Conservation (phyloP, 2,113 vertebrate genomes). For the Chionomys nivalis region DNA sequence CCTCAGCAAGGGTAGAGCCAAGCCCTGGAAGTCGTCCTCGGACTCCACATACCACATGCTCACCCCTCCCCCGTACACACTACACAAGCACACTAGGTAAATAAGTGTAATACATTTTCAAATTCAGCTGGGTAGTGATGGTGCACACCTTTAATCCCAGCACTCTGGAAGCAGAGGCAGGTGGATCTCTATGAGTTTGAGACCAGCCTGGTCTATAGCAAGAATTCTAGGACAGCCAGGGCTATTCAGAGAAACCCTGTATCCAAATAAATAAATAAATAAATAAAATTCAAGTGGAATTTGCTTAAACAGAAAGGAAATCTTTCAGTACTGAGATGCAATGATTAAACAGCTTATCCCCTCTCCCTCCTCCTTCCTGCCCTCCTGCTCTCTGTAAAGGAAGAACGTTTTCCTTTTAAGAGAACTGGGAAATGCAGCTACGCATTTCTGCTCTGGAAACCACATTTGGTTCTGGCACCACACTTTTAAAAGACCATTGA, state of each 20-base stretch:
- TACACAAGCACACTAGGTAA: neutral
- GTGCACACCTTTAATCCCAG: neutral
- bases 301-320: conserved; percentile 19
- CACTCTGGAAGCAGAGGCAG: no score
- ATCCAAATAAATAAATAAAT: neutral
- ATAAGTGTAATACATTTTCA: neutral
- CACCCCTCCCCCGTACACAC: neutral
- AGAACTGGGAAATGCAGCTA: conserved; percentile 51
- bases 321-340: neutral
- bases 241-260: neutral
- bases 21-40: neutral
- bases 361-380: neutral
- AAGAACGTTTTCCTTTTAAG: conserved; percentile 17
- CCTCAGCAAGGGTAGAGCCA: neutral
- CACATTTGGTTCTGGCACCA: conserved; percentile 50
- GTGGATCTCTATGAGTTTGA: neutral
- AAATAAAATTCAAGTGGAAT: conserved; percentile 26
- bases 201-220: neutral
- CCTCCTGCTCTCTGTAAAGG: neutral
- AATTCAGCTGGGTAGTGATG: neutral
- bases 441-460: conserved; percentile 64
- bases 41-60: neutral
- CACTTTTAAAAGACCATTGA: conserved; percentile 59
- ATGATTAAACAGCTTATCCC: neutral
- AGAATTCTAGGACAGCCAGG: neutral